phyloP scores from a whole-genome alignment of 2,113 vertebrate species.

The Desmodus rotundus region DNA sequence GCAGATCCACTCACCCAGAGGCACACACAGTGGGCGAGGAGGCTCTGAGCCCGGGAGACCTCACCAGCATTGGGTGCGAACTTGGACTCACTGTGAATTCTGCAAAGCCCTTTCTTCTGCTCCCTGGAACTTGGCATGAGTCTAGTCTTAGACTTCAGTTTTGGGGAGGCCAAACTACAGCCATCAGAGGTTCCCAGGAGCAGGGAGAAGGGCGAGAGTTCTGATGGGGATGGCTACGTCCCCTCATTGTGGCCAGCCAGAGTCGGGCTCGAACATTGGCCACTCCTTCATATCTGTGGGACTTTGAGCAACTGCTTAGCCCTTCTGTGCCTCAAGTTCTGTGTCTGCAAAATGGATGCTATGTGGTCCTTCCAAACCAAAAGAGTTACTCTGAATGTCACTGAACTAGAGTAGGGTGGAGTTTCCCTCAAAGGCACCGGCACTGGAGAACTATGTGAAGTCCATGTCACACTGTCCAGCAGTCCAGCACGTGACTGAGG shows the following conservation, averaged over 20 bases:
- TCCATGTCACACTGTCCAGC: neutral
- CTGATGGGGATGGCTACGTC: too few relatives aligned
- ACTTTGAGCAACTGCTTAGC: neutral
- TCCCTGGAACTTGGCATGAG: neutral
- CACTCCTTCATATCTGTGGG: rapidly evolving
- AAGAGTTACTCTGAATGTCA: neutral
- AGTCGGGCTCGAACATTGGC: neutral
- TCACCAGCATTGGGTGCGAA: neutral
- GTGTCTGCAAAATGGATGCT: neutral
- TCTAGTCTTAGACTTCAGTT: neutral
- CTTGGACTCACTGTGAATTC: neutral
- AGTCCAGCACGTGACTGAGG: rapidly evolving
- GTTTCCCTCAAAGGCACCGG: neutral
- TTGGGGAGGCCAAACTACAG: neutral
- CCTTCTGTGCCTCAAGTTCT: neutral
- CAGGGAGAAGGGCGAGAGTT: neutral
- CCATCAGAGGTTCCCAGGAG: neutral
- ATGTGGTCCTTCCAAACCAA: neutral
- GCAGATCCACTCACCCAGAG: too few relatives aligned
- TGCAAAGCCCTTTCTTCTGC: neutral
- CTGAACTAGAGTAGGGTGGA: neutral
- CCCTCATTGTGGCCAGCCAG: neutral
- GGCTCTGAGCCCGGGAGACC: neutral
- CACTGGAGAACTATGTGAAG: neutral
- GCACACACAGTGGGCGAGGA: neutral